These are phyloP conservation scores for Amblyopsis hoosieri DNA, from an alignment of 2,797 vertebrate genomes.

Conservation along the genomic window DNA sequence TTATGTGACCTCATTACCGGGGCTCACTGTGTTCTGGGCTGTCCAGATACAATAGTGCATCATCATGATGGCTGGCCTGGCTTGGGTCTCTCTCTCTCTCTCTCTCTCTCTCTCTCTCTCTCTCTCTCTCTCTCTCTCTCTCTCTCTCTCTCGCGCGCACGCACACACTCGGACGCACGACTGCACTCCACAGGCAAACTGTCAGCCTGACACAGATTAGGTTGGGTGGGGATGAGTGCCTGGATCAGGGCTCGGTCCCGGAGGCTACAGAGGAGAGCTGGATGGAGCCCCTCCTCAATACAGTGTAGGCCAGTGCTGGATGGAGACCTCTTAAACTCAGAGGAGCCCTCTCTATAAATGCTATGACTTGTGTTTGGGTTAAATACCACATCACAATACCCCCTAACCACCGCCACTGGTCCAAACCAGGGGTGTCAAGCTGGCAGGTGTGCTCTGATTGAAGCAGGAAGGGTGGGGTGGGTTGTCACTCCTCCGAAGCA, in stretches of 20 bases:
- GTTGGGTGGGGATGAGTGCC: slow-evolving; percentile 19
- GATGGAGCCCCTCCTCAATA: background rate
- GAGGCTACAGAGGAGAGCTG: background rate
- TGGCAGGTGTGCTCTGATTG: slow-evolving; percentile 71
- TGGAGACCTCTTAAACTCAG: slow-evolving; percentile 17
- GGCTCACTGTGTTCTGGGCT: slow-evolving; percentile 49
- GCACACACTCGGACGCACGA: slow-evolving; percentile 13
- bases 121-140: slow-evolving; percentile 23
- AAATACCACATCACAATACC: slow-evolving; percentile 2
- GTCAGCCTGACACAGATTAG: slow-evolving; percentile 33
- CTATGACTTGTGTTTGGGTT: slow-evolving; percentile 9
- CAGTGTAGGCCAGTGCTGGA: background rate
- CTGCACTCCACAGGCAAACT: slow-evolving; percentile 7
- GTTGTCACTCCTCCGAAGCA: slow-evolving; percentile 66
- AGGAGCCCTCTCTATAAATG: slow-evolving; percentile 6
- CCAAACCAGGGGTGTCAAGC: slow-evolving; percentile 26
- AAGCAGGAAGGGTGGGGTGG: slow-evolving; percentile 34
- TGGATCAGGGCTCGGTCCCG: slow-evolving; percentile 14
- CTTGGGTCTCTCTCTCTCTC: slow-evolving; percentile 11
- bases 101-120: slow-evolving; percentile 15
- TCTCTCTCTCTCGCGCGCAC: slow-evolving; percentile 22
- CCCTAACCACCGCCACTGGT: background rate
- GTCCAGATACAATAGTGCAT: slow-evolving; percentile 54
- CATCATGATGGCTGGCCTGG: slow-evolving; percentile 21
- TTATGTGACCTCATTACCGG: slow-evolving; percentile 59